Evolutionary conservation across 2,113 vertebrate species (phyloP), one percentile per base, ranked within the genome.

Genomic region (Brachypteracias leptosomus): DNA sequence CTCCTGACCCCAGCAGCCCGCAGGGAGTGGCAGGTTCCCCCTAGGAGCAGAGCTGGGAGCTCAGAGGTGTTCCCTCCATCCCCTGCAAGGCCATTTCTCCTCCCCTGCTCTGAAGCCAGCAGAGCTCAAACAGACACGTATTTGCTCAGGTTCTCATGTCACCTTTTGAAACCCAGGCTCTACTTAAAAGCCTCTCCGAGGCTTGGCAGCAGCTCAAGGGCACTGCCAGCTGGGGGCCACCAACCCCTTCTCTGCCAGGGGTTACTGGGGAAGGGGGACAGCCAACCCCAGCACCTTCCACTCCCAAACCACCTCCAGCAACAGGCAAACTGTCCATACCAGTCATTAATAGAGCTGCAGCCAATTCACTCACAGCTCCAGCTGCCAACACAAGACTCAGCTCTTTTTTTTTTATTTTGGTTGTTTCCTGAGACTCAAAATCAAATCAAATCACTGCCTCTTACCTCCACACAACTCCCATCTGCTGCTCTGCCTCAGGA

Each of bases 21-120:
- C 93, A 75, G 86, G 94, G 96, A 96, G 94, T 22, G 40, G 94
- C 73, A 63, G 47, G 47, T 66, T 93, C 77, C 89, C 63, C 8
- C 81, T 84, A 81, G 65, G 66, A 87, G 89, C 19, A 1, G 42
- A 89, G 81, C 51, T 57, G n/a, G 33, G 84, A 65, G 62, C 72
- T 52, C 54, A 57, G 55, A 70, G 79, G 80, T 85, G 94, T 68
- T 93, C 35, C 47, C 73, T 93, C 83, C 70, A 81, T 78, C 88
- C 85, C 84, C 90, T 67, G 16, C 38, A 92, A 96, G 87, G 83
- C 57, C 28, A n/a, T 94, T 80, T 16, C 40, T 19, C 22, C 21
- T 25, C 15, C 38, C n/a, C 6, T 8, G 9, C 15, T 5, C 0
- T 26, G 51, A 89, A 68, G 29, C 36, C 28, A 55, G 55, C 24